Percentiles rank a stretch among this genome's conserved stretches.
Conservation (phyloP, 1,140 invertebrate species). For the Atopsyche davidsoni region DNA sequence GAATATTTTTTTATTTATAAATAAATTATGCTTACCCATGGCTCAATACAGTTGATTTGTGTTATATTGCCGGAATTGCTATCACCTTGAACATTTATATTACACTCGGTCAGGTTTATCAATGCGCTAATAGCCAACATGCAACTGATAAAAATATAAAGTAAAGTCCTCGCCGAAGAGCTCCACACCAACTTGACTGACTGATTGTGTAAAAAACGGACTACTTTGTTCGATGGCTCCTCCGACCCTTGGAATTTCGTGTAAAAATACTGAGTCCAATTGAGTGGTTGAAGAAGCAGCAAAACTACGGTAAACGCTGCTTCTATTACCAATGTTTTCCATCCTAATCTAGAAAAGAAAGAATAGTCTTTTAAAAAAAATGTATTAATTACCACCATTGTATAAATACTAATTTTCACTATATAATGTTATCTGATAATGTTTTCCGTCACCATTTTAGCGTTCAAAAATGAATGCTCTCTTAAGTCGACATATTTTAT, state of each 20-base stretch:
- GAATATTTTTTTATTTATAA: constrained; percentile 17
- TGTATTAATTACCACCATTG: no score
- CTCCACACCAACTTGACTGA: constrained; percentile 56
- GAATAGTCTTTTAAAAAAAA: no score
- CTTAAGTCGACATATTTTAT: no score
- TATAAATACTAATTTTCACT: neutral
- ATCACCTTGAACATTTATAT: constrained; percentile 12
- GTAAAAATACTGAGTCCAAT: constrained; percentile 61
- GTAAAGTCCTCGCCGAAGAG: constrained; percentile 51
- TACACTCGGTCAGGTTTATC: constrained; percentile 49
- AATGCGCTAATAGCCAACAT: constrained; percentile 59
- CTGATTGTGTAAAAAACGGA: constrained; percentile 43
- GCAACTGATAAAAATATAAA: constrained; percentile 61
- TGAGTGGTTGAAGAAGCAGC: constrained; percentile 52
- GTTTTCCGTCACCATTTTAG: no score
- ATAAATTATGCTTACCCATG: constrained; percentile 56
- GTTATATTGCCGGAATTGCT: constrained; percentile 21
- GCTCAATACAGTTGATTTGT: constrained; percentile 50
- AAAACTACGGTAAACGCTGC: constrained; percentile 43
- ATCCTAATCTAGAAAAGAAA: constrained; percentile 39
- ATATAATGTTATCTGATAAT: constrained; percentile 8
- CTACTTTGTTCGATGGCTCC: constrained; percentile 38
- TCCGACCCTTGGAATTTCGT: constrained; percentile 47
- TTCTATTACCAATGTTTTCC: constrained; percentile 48
- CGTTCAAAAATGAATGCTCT: no score